A percentile compares a stretch with the other conserved stretches of the same genome.
These are phyloP conservation scores for Thermophis baileyi DNA, from an alignment of 2,113 vertebrate species.

Conservation along the genomic window DNA sequence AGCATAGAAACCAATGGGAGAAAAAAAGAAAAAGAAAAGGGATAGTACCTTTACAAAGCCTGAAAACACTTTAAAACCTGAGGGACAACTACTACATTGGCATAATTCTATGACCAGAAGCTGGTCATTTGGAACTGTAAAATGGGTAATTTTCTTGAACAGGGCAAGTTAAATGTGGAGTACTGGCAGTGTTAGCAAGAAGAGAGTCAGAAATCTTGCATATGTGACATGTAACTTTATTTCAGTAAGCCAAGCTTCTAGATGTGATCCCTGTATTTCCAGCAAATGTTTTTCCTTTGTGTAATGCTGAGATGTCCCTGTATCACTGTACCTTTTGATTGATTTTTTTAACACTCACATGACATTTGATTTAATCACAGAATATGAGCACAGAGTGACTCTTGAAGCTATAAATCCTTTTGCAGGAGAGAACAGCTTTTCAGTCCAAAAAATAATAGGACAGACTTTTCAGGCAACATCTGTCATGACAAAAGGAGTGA, in stretches of 20 bases:
- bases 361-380: constrained; percentile 54
- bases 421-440: fast-evolving
- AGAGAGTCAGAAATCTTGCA: constrained; percentile 46
- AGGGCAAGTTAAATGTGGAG: constrained; percentile 47
- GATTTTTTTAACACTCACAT: constrained; percentile 43
- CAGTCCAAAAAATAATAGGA: neutral
- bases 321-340: constrained; percentile 46
- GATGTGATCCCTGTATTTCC: constrained; percentile 51
- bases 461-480: neutral
- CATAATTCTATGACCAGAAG: neutral
- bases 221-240: constrained; percentile 52
- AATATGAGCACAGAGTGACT: constrained; percentile 40
- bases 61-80: neutral
- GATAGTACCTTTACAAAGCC: neutral
- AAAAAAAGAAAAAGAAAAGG: neutral
- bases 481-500: neutral
- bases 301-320: constrained; percentile 48
- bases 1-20: neutral
- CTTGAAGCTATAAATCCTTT: constrained; percentile 18
- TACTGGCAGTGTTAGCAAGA: constrained; percentile 41
- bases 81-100: neutral
- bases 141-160: neutral
- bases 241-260: constrained; percentile 55
- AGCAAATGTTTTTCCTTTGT: constrained; percentile 59
- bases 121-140: neutral